These are phyloP conservation scores for Uloborus plumipes DNA, from an alignment of 2,888 invertebrate genomes.

Conservation along the genomic window DNA sequence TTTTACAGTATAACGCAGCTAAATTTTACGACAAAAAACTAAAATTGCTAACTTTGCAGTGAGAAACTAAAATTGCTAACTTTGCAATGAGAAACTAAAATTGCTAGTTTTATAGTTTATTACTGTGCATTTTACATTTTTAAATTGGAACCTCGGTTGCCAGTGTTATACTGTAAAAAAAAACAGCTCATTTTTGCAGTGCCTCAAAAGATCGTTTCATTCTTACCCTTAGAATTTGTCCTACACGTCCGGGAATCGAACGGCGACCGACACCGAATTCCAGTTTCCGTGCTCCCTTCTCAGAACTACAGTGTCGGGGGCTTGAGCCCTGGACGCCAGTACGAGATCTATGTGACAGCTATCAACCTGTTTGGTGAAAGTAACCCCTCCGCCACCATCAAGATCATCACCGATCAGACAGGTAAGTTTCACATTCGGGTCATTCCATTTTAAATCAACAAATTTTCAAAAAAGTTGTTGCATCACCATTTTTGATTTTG, in stretches of 20 bases:
- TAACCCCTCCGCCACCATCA: slow-evolving; percentile 55
- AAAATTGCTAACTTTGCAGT: too few species aligned
- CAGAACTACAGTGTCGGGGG: slow-evolving; percentile 62
- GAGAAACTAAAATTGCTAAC: too few species aligned
- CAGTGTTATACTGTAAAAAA: too few species aligned
- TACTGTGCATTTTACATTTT: too few species aligned
- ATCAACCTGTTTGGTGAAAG: slow-evolving; percentile 66
- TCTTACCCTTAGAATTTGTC: slow-evolving; percentile 23
- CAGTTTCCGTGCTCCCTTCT: slow-evolving; percentile 31
- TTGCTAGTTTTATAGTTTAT: too few species aligned
- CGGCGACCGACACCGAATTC: slow-evolving; percentile 42
- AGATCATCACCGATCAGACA: slow-evolving; percentile 46
- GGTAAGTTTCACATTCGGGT: slow-evolving; percentile 16
- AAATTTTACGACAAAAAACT: too few species aligned
- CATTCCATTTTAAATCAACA: neutral
- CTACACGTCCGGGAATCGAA: slow-evolving; percentile 53
- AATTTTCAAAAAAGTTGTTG: too few species aligned
- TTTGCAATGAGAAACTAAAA: too few species aligned
- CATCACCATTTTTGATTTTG: too few species aligned
- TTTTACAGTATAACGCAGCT: too few species aligned
- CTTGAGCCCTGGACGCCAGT: slow-evolving; percentile 63
- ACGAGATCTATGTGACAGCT: slow-evolving; percentile 66
- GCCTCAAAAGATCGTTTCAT: neutral
- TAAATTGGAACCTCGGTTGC: too few species aligned
- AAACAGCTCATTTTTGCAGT: too few species aligned